Evolutionary conservation across 2,113 vertebrate genomes (phyloP).

Genomic region (Macaca fascicularis): DNA sequence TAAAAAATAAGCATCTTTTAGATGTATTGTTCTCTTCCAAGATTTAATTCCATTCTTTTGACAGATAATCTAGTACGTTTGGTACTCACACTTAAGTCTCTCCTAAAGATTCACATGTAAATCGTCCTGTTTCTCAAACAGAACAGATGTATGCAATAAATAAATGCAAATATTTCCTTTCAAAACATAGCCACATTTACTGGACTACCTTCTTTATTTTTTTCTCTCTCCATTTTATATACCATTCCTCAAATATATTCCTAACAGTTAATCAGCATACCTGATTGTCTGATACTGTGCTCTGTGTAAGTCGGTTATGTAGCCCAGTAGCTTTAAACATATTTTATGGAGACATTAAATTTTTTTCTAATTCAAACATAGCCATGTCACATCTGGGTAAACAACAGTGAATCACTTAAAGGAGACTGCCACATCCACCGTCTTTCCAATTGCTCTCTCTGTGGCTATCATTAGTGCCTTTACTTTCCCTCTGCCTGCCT

Average conservation of each 20-base stretch:
- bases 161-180: not conserved
- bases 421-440: not conserved
- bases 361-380: not conserved
- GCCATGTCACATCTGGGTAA: not conserved
- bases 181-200: not conserved
- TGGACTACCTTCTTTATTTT: not conserved
- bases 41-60: not conserved
- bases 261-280: not conserved
- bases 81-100: not conserved
- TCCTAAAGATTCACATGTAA: not conserved
- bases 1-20: not conserved
- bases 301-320: not conserved
- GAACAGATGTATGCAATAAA: not conserved
- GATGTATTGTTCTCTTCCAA: not conserved
- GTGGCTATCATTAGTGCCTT: accelerated
- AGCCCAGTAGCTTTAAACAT: not conserved
- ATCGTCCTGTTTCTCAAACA: not conserved
- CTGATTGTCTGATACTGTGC: not conserved
- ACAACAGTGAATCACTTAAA: not conserved
- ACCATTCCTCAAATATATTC: not conserved
- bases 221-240: not conserved
- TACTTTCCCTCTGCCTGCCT: not conserved
- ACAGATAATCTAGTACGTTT: not conserved
- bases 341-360: not conserved
- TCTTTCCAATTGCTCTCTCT: not conserved